These are phyloP conservation scores for Hybos culiciformis DNA, from an alignment of 2,888 invertebrate species.

Conservation along the genomic window DNA sequence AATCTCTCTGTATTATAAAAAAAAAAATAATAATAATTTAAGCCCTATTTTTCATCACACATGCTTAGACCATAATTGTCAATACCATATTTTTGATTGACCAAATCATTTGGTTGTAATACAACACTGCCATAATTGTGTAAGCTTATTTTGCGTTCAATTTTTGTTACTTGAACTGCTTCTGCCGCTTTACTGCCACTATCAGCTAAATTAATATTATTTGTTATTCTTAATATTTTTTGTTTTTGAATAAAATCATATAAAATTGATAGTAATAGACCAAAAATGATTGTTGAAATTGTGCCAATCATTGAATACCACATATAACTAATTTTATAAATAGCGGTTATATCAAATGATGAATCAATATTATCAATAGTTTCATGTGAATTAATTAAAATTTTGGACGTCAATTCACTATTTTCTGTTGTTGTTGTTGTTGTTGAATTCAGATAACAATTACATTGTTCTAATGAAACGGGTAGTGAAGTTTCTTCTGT, in stretches of 20 bases:
- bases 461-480: slow-evolving; percentile 25
- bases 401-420: no score
- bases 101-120: no score
- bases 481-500: slow-evolving; percentile 22
- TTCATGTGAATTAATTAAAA: background rate
- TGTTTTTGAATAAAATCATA: slow-evolving; percentile 35
- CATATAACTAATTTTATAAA: slow-evolving; percentile 72
- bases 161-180: no score
- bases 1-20: no score
- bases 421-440: slow-evolving; percentile 19
- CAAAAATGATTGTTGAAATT: slow-evolving; percentile 54
- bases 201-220: slow-evolving; percentile 16
- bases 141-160: no score
- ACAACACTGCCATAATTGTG: no score
- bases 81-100: slow-evolving; percentile 22
- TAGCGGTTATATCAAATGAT: slow-evolving; percentile 19
- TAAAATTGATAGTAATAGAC: slow-evolving; percentile 54
- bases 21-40: no score
- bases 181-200: slow-evolving; percentile 16
- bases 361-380: no score
- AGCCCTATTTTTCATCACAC: slow-evolving; percentile 29
- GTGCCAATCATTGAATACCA: slow-evolving; percentile 83
- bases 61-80: slow-evolving; percentile 30
- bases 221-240: slow-evolving; percentile 25
- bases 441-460: slow-evolving; percentile 24